These are phyloP conservation scores for Caerostris darwini DNA, from an alignment of 1,140 invertebrate genomes.

Conservation along the genomic window DNA sequence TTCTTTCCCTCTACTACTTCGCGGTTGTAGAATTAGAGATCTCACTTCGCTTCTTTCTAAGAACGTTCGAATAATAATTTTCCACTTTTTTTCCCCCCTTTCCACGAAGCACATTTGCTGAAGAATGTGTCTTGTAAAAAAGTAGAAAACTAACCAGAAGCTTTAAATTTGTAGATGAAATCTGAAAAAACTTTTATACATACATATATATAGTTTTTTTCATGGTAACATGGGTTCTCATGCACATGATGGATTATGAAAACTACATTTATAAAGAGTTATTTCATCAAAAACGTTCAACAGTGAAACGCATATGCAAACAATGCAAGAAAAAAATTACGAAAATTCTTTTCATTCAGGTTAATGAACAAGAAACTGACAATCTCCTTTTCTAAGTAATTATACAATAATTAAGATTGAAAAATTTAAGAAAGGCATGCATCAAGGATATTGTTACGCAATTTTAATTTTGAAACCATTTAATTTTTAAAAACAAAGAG, in stretches of 20 bases:
- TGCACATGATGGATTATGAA: constrained; percentile 40
- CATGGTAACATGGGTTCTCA: background rate
- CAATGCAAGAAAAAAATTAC: background rate
- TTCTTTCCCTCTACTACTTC: constrained; percentile 22
- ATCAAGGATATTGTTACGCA: background rate
- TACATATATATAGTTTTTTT: background rate
- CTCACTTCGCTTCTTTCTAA: constrained; percentile 75
- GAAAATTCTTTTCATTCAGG: background rate
- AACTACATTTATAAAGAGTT: constrained; percentile 12
- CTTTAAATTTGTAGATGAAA: constrained; percentile 37
- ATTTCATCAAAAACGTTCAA: constrained; percentile 11
- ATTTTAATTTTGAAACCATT: background rate
- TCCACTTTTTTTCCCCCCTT: constrained; percentile 24
- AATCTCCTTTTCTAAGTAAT: background rate
- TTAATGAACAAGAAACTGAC: background rate
- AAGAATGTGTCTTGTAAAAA: constrained; percentile 2
- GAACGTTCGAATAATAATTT: constrained; percentile 72
- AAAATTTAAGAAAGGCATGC: background rate
- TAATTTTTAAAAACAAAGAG: background rate
- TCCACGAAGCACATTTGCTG: background rate
- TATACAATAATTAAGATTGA: background rate
- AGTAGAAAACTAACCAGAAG: background rate
- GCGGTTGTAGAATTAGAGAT: constrained; percentile 23
- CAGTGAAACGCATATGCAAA: background rate
- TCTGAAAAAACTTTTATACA: background rate